Conservation (phyloP, 1,140 invertebrate genomes). For the Colletes gigas region DNA sequence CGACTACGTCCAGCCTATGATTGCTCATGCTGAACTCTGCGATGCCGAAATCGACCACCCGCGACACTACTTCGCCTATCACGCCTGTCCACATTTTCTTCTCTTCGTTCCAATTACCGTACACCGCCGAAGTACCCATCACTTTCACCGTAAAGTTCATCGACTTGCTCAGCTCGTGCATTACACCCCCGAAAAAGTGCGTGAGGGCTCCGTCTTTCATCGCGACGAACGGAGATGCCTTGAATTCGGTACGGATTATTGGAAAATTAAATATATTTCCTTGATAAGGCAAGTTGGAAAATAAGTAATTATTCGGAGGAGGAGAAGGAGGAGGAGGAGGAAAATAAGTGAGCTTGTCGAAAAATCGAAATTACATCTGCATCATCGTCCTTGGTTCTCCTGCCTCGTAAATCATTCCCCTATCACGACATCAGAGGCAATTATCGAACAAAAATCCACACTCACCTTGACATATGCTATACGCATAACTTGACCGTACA, state of each 20-base stretch:
- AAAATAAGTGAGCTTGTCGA: background rate
- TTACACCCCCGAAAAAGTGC: slow-evolving; percentile 51
- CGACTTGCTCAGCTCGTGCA: slow-evolving; percentile 57
- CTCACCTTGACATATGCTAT: slow-evolving; percentile 57
- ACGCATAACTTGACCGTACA: slow-evolving; percentile 54
- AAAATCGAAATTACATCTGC: background rate
- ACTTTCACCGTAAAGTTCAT: slow-evolving; percentile 64
- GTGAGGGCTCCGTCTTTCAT: slow-evolving; percentile 19
- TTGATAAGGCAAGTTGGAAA: background rate
- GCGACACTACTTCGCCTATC: slow-evolving; percentile 55
- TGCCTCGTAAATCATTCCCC: slow-evolving; percentile 7
- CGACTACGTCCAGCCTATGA: slow-evolving; percentile 56
- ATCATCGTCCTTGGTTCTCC: background rate
- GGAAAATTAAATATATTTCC: background rate
- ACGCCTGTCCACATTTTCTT: slow-evolving; percentile 65
- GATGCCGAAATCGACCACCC: slow-evolving; percentile 60
- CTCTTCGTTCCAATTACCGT: slow-evolving; percentile 54
- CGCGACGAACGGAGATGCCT: slow-evolving; percentile 57
- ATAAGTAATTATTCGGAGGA: background rate
- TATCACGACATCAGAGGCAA: background rate
- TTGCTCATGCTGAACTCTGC: slow-evolving; percentile 68
- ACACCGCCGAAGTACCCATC: slow-evolving; percentile 20
- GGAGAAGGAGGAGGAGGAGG: too few species aligned
- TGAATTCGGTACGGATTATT: background rate
- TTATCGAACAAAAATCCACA: slow-evolving; percentile 11